A percentile compares a stretch with the other conserved stretches of the same genome.
Conservation (phyloP, 1,140 invertebrate genomes). For the Kradibia gibbosae region DNA sequence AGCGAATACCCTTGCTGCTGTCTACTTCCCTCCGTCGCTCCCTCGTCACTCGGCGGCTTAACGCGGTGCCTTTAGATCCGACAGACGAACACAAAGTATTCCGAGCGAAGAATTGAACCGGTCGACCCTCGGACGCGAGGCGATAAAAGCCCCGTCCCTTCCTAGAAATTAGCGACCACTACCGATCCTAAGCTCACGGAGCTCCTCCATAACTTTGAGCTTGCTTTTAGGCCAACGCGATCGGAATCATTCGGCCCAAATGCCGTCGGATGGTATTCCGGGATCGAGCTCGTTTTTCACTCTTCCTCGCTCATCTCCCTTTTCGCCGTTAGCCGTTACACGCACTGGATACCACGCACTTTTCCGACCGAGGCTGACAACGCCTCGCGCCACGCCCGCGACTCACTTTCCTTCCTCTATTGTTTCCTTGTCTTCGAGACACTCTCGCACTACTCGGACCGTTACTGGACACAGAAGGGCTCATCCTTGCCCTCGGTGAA, state of each 20-base stretch:
- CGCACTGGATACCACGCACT: not conserved
- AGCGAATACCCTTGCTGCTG: no score
- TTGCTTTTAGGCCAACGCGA: not conserved
- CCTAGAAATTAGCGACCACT: not conserved
- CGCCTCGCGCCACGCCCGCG: not conserved
- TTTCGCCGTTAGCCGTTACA: not conserved
- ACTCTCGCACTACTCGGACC: no score
- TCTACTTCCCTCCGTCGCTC: not conserved
- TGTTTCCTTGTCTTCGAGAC: no score
- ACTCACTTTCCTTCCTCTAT: not conserved
- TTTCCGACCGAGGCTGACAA: not conserved
- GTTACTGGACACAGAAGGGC: no score
- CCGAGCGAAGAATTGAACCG: not conserved
- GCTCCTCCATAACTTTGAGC: not conserved
- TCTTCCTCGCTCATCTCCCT: not conserved
- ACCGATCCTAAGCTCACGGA: not conserved
- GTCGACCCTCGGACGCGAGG: not conserved
- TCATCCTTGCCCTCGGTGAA: no score
- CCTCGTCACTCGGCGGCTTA: not conserved
- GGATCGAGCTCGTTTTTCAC: slow-evolving; percentile 28
- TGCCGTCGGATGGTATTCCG: slow-evolving; percentile 41
- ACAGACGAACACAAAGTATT: not conserved
- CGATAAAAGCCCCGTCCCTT: not conserved
- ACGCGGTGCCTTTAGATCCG: no score
- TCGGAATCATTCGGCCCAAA: not conserved